phyloP scores from a whole-genome alignment of 53 echinoderm and acorn worm genomes.

The Stichopus horrens region DNA sequence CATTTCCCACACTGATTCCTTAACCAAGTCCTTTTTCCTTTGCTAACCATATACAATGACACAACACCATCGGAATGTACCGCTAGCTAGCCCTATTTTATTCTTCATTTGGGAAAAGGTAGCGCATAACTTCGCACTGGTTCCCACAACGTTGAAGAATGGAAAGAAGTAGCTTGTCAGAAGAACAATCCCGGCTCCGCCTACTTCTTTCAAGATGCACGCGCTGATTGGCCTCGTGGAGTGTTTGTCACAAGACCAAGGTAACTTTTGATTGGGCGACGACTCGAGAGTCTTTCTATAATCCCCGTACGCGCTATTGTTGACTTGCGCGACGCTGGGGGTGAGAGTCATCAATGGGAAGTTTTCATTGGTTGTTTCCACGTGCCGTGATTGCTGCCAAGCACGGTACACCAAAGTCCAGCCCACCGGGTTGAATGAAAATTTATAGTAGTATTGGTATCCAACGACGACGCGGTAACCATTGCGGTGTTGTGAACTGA shows the following conservation, averaged over 20 bases:
- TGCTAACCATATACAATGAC: slow-evolving; percentile 29
- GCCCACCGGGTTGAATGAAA: neutral
- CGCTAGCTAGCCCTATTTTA: slow-evolving; percentile 12
- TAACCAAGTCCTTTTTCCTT: slow-evolving; percentile 2
- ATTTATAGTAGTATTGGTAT: neutral
- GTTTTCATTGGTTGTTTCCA: slow-evolving; percentile 33
- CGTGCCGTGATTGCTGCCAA: slow-evolving; percentile 28
- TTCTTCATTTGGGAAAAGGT: slow-evolving; percentile 38
- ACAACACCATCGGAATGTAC: slow-evolving; percentile 34
- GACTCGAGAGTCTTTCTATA: slow-evolving; percentile 21
- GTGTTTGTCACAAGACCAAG: neutral
- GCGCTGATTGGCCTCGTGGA: neutral
- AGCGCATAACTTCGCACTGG: slow-evolving; percentile 57
- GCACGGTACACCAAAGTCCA: neutral
- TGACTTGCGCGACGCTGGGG: slow-evolving; percentile 7
- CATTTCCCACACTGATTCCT: slow-evolving; percentile 38
- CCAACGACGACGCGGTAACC: neutral
- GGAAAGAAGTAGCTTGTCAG: neutral
- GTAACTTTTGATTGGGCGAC: slow-evolving; percentile 27
- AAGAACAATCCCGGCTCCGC: neutral
- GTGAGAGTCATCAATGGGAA: neutral
- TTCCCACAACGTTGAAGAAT: slow-evolving; percentile 60
- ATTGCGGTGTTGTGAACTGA: neutral
- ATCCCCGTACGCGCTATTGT: slow-evolving; percentile 14
- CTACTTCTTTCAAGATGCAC: neutral